Base-by-base conservation (phyloP, 2,888 invertebrate species). In the Hetaerina titia region DNA sequence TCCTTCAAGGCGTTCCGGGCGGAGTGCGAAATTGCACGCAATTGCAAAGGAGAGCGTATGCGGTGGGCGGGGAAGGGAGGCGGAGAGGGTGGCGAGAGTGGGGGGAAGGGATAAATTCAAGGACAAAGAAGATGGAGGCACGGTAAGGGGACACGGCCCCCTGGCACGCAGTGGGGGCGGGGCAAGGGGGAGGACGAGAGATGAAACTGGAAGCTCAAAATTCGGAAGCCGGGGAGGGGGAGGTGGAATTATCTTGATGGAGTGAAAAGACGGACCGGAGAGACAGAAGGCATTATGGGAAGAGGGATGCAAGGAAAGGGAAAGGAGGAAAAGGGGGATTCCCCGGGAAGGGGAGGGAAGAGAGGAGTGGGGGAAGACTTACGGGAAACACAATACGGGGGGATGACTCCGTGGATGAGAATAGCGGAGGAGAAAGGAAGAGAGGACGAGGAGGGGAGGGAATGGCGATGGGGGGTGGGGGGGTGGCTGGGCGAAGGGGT, bases 221-320 rank as follows among this genome's bases (percentile, higher is more conserved):
- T 88, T 88, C 22, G 19, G 88, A 11, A 11, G 69, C 69, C 0
- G 87, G 45, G 87, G 45, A 15, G 4, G 87, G 87, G 13, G 88
- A 45, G 31, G 88, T 17, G 15, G 31, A 88, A 88, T 88, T 88
- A 88, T 88, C 88, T 88, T 88, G 88, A 88, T 88, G 88, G 88
- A 88, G 88, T 88, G 88, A 88, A 88, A 88, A 88, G 45, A 45
- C 88, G 88, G 88, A 88, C 88, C 88, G 57, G 45, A 45, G 22
- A 88, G 88, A 88, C 88, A 88, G 88, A 88, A 31, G 45, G 88
- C 88, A 88, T 88, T 88, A 88, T 57, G 88, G 45, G 56, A 88
- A 45, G 19, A 45, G 88, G 56, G 15, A 56, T 15, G 88, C 22
- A 31, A 9, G 56, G 17, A 56, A 88, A 19, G 57, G 45, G 17